Evolutionary conservation across 2,797 vertebrate species (phyloP), one percentile per base, ranked within the genome.

Genomic region (Decapterus maruadsi): DNA sequence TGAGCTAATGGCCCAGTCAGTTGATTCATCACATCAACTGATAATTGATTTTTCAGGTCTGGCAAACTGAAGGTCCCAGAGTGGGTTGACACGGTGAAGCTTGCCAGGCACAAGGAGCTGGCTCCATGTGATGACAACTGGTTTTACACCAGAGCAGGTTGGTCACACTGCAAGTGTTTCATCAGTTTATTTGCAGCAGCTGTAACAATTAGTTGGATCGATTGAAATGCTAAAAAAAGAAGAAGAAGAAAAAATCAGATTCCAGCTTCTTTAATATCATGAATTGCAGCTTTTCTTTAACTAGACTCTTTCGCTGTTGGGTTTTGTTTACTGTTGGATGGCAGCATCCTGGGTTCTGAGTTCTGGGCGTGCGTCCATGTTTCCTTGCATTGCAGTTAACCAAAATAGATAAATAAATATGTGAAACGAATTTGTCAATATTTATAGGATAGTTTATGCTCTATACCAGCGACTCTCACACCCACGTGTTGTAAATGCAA

Each of bases 81-180:
- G 56, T 96, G 96, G 96, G 96, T 96, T n/a, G 96, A 96, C 91
- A 96, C 95, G 0, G 96, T 97, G 81, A 96, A 97, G 86, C 84
- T 96, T 48, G 96, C 96, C 78, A 96, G 96, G 56, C 96, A 96
- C 89, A 97, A 96, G 64, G 90, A 93, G 85, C 82, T 96, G 71
- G 95, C 96, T 51, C 96, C 96, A 7, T 96, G 95, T 4, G 95
- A 97, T 31, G 95, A 96, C 70, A 96, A 97, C 88, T 96, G 96
- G 96, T 97, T 96, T 89, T 97, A 97, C 93, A 96, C 95, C 11
- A 93, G 95, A 90, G 96, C 95, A 78, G 96, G 96, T 96, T 82
- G 93, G 95, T 72, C 20, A 4, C 19, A 13, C 65, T 57, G 22
- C 8, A 60, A 26, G 13, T 54, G 48, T 81, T 78, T 78, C 14